Evolutionary conservation across 2,113 vertebrate species (phyloP).

Genomic region (Gymnocephalus cernua): DNA sequence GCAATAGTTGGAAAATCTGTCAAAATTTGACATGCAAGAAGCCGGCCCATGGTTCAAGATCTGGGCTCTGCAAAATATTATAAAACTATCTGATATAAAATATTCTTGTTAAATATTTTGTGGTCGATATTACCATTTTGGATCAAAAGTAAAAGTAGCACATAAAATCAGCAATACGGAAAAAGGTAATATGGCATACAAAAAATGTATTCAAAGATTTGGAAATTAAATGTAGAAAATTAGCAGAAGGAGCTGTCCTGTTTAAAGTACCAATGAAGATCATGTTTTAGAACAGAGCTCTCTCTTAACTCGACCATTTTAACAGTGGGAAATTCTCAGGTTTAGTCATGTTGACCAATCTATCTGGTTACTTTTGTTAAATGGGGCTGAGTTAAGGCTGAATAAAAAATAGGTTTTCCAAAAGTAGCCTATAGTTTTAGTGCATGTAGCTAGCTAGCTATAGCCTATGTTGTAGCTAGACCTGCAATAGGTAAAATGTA

Average conservation of each 20-base stretch:
- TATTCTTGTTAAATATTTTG: not conserved
- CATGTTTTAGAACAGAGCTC: conserved; percentile 7
- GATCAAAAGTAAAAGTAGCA: not conserved
- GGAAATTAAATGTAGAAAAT: not conserved
- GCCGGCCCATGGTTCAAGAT: not conserved
- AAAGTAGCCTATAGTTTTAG: not conserved
- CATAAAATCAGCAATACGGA: not conserved
- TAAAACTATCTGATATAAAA: not conserved
- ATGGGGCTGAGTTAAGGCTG: not conserved
- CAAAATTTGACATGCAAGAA: conserved; percentile 1
- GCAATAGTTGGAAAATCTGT: not conserved
- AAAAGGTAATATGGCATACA: not conserved
- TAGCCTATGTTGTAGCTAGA: not conserved
- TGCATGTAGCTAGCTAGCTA: too few species aligned
- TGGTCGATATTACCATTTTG: not conserved
- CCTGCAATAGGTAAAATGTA: not conserved
- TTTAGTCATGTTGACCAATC: not conserved
- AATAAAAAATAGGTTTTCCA: not conserved
- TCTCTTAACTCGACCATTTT: not conserved
- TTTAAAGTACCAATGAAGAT: not conserved
- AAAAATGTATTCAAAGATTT: not conserved
- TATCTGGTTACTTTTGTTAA: conserved; percentile 13
- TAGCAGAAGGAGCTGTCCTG: not conserved
- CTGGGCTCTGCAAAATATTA: not conserved
- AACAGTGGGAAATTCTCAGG: not conserved